phyloP scores from a whole-genome alignment of 2,888 invertebrate species.

The Apodemia duryi region DNA sequence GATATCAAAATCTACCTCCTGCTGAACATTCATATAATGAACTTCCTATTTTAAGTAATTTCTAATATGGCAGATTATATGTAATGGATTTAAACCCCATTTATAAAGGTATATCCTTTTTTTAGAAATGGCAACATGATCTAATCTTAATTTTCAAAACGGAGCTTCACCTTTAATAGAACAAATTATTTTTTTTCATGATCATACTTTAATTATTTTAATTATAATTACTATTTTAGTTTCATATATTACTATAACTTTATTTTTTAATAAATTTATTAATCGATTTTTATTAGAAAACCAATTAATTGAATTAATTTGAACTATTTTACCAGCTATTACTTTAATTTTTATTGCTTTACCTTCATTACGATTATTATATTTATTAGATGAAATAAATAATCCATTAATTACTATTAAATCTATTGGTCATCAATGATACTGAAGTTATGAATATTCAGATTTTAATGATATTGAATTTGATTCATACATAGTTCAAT shows the following conservation, averaged over 20 bases:
- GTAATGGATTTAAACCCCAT: conserved; percentile 83
- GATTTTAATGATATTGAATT: conserved; percentile 53
- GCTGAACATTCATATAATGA: conserved; percentile 80
- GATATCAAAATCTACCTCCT: no score
- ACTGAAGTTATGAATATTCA: conserved; percentile 83
- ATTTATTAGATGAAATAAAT: conserved; percentile 81
- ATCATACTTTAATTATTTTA: conserved; percentile 80
- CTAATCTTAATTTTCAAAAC: conserved; percentile 79
- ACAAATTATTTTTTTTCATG: conserved; percentile 83
- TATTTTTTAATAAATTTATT: conserved; percentile 78
- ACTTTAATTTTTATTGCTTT: conserved; percentile 81
- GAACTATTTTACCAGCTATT: conserved; percentile 65
- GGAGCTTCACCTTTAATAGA: conserved; percentile 81
- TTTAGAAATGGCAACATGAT: conserved; percentile 82
- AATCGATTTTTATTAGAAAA: conserved; percentile 79
- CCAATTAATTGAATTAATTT: conserved; percentile 68
- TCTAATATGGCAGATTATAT: conserved; percentile 81
- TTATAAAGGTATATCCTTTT: conserved; percentile 82
- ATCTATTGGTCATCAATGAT: conserved; percentile 83
- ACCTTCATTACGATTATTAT: conserved; percentile 80
- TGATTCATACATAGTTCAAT: conserved; percentile 34
- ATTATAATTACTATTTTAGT: conserved; percentile 81
- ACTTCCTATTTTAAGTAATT: conserved; percentile 77
- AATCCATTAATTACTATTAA: conserved; percentile 73
- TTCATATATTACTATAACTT: conserved; percentile 73